Evolutionary conservation across 1,140 invertebrate genomes (phyloP), one percentile per base, ranked within the genome.

Genomic region (Mya arenaria): DNA sequence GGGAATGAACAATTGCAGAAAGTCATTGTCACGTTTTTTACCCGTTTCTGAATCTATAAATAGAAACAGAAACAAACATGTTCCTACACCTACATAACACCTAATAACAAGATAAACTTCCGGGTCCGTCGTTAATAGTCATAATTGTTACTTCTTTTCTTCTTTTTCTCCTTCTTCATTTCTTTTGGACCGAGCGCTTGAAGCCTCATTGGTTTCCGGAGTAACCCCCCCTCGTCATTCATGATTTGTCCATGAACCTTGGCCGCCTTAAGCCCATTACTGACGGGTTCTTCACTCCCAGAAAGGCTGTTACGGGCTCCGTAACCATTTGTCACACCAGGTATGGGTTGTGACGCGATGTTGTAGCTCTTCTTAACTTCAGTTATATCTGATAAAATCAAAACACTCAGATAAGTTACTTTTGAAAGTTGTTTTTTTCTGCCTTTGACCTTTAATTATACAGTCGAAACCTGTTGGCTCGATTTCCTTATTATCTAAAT

Each of bases 151-250:
- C 66, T 82, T 34, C 34, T 84, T 44, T 85, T 88, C 81, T 88
- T 89, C 81, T 81, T 89, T 66, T 73, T 80, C 81, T 83, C 86
- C 78, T 87, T 88, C 8, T 83, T 77, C n/a, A n/a, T n/a, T 0
- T 84, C 82, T 2, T 84, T 83, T 23, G 88, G 65, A 10, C 87
- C 88, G n/a, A 92, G 84, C 3, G 91, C 88, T 68, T 92, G 87
- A 4, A 92, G 82, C 19, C 90, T 84, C 2, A 77, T 83, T 4
- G 92, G 91, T 83, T 88, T 89, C 58, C 89, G 75, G 5, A 84
- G 28, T n/a, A n/a, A n/a, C 8, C 84, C 48, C 2, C 82, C 60
- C 25, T 87, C 87, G 56, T 89, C 87, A 60, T 72, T 82, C 63
- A 85, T 65, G 25, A 89, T 41, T 66, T 88, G 85, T 5, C 88